Conservation (phyloP, 2,888 invertebrate genomes). For the Chymomyza amoena region DNA sequence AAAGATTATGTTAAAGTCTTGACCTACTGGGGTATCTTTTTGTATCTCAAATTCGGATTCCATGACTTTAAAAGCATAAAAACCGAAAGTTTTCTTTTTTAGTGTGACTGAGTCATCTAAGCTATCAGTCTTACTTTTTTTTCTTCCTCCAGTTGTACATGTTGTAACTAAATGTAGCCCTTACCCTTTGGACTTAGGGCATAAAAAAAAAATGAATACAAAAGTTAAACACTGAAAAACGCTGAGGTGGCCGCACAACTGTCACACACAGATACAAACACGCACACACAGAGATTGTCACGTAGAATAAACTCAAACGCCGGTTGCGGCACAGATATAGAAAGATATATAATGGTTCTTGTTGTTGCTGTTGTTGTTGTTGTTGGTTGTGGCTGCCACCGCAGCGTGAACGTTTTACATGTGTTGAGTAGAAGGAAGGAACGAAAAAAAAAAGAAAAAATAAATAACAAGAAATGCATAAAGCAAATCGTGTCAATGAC, state of each 20-base stretch:
- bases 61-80: too few species aligned
- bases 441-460: slow-evolving; percentile 9
- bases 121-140: too few species aligned
- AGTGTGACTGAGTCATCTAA: too few species aligned
- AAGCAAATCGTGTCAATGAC: slow-evolving; percentile 71
- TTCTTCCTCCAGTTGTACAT: not conserved
- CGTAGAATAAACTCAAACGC: slow-evolving; percentile 53
- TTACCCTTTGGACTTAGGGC: too few species aligned
- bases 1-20: too few species aligned
- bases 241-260: slow-evolving; percentile 57
- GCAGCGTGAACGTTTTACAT: slow-evolving; percentile 19
- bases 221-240: slow-evolving; percentile 51
- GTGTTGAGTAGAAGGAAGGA: slow-evolving; percentile 34
- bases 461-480: slow-evolving; percentile 53
- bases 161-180: too few species aligned
- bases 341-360: slow-evolving; percentile 37
- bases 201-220: slow-evolving; percentile 17
- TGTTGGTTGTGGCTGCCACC: slow-evolving; percentile 15
- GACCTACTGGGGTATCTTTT: too few species aligned
- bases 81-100: too few species aligned
- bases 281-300: slow-evolving; percentile 8
- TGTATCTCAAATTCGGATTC: too few species aligned
- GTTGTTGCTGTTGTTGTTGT: not conserved
- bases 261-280: slow-evolving; percentile 10
- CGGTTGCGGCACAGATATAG: slow-evolving; percentile 45